phyloP scores from a whole-genome alignment of 2,797 vertebrate species.

The Coccyzus lansbergi region DNA sequence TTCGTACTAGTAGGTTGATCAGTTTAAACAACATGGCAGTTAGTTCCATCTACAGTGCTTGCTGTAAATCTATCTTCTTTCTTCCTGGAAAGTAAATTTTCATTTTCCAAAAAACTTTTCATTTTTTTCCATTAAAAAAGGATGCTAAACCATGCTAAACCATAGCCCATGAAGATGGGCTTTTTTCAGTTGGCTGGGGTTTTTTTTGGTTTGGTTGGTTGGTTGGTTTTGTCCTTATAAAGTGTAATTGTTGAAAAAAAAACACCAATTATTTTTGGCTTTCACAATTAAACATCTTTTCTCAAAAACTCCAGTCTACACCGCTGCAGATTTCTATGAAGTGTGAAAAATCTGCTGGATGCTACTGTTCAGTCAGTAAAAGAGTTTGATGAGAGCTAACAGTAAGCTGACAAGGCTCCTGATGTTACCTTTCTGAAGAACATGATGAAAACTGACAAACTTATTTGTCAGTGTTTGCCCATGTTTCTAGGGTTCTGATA shows the following conservation, averaged over 20 bases:
- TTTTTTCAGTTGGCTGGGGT: neutral
- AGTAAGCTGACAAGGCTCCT: neutral
- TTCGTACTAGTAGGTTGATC: neutral
- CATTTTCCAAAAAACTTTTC: neutral
- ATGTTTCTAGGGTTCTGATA: neutral
- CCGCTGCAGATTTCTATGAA: neutral
- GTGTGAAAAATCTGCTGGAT: neutral
- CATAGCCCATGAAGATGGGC: rapidly evolving
- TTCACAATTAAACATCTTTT: neutral
- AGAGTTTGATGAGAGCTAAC: neutral
- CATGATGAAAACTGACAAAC: neutral
- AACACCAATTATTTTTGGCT: neutral
- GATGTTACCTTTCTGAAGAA: neutral
- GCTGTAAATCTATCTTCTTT: neutral
- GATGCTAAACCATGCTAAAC: too few relatives aligned
- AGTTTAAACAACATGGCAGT: neutral
- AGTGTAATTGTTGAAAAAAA: neutral
- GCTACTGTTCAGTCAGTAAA: neutral
- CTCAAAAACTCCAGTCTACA: neutral
- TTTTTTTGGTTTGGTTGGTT: neutral
- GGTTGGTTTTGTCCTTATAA: neutral
- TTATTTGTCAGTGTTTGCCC: rapidly evolving
- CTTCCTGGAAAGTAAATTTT: neutral
- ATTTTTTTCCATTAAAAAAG: neutral
- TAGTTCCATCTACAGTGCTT: neutral